Base-by-base conservation (phyloP, 2,113 vertebrate genomes). In the Laticauda laticaudata region DNA sequence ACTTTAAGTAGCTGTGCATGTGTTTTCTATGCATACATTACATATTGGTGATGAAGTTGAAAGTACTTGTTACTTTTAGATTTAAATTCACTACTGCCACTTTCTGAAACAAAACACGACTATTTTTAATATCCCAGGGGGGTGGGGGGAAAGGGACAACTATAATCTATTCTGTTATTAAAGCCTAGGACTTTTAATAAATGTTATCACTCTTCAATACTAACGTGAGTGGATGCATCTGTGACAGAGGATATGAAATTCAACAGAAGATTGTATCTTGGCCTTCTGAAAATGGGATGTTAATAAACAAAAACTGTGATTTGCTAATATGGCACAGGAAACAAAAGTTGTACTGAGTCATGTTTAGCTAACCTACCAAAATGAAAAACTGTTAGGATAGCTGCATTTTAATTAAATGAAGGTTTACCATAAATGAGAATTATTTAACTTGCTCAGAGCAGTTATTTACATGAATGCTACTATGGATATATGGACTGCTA, bases 181-280 rank as follows among this genome's bases (percentile, higher is more conserved):
- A 96, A 97, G 91, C 75, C 59, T 93, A 99, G 98, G 98, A 98
- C 98, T 97, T 99, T 98, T 98, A 99, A 99, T 99, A 99, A 98
- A 93, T 95, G 96, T 96, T 98, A 98, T 98, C 98, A 97, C 94
- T 93, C 93, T 90, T 94, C 91, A 91, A 91, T 97, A 97, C 93
- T 95, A 95, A 95, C 93, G 94, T 90, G 95, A 96, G 94, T 97
- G 96, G 91, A 95, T 95, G 53, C 59, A 94, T 95, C 94, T 96
- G 97, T 95, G 91, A 88, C 56, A 95, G 94, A 94, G 95, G 96
- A 97, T 97, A 97, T 97, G 97, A 97, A 98, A 98, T 96, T 94
- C 96, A 95, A 96, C 96, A 94, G 94, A 94, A 97, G 95, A 97
- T 98, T 97, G 97, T 95, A 95, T 95, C 97, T 96, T 94, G 92